A percentile compares a stretch with the other conserved stretches of the same genome.
phyloP scores from a whole-genome alignment of 2,113 vertebrate genomes.

The Dasypus novemcinctus region DNA sequence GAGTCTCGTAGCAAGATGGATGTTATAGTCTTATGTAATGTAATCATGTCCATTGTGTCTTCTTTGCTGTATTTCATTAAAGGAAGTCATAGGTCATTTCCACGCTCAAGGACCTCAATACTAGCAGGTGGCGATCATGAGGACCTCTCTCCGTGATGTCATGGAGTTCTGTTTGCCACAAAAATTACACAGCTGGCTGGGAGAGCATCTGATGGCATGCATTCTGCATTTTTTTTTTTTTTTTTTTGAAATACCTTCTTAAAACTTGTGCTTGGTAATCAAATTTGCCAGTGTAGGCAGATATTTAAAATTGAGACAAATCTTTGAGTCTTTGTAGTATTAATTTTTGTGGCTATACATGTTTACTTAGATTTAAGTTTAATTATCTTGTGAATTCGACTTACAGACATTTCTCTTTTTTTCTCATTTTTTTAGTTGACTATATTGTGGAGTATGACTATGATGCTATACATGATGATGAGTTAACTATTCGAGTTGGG shows the following conservation, averaged over 20 bases:
- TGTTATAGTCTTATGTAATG: not conserved
- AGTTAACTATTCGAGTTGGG: conserved; percentile 92
- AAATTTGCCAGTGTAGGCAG: not conserved
- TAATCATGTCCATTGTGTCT: not conserved
- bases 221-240: not conserved
- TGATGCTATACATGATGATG: conserved; percentile 93
- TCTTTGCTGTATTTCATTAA: conserved; percentile 9
- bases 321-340: not conserved
- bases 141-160: not conserved
- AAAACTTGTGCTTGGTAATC: not conserved
- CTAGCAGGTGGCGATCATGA: not conserved
- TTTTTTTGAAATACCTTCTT: not conserved
- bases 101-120: not conserved
- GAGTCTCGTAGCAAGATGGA: not conserved
- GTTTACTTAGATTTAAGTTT: not conserved
- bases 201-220: not conserved
- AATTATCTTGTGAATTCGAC: conserved; percentile 35
- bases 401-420: not conserved
- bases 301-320: conserved; percentile 34
- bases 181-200: not conserved
- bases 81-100: not conserved
- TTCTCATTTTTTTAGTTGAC: conserved; percentile 84
- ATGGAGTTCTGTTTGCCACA: not conserved
- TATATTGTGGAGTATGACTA: conserved; percentile 97
- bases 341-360: not conserved